Percentiles rank a stretch among this genome's conserved stretches.
Evolutionary conservation across 1,140 invertebrate genomes (phyloP).

Genomic region (Dendrolimus punctatus): DNA sequence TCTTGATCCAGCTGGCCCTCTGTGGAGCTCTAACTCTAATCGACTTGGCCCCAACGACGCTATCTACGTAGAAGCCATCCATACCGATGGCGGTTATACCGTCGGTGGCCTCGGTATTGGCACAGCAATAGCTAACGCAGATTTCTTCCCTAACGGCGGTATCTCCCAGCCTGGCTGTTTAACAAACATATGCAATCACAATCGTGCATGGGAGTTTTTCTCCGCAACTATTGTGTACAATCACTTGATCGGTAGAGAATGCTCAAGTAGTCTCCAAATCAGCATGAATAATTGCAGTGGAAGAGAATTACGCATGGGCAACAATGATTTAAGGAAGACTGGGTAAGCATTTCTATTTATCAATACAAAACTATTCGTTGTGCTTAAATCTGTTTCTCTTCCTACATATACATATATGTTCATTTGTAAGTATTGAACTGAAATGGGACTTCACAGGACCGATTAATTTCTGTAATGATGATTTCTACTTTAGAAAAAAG

Average conservation of each 20-base stretch:
- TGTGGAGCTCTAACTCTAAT: slow-evolving; percentile 10
- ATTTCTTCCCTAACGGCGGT: slow-evolving; percentile 89
- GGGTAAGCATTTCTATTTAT: slow-evolving; percentile 26
- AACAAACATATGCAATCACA: slow-evolving; percentile 74
- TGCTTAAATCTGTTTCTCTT: no score
- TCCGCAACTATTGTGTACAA: slow-evolving; percentile 54
- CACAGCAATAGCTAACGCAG: slow-evolving; percentile 72
- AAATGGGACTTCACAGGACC: no score
- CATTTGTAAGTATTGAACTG: no score
- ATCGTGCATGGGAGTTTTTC: slow-evolving; percentile 75
- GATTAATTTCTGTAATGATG: no score
- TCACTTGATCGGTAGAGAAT: slow-evolving; percentile 32
- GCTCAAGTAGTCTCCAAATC: slow-evolving; percentile 26
- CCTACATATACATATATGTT: no score
- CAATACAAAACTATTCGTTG: no score
- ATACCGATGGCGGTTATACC: slow-evolving; percentile 66
- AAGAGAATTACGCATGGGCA: slow-evolving; percentile 31
- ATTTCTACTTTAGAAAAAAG: no score
- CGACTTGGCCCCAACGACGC: slow-evolving; percentile 5
- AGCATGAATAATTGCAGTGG: slow-evolving; percentile 33
- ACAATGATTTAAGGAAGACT: slow-evolving; percentile 30
- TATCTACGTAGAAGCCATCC: slow-evolving; percentile 13
- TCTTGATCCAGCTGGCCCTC: slow-evolving; percentile 12
- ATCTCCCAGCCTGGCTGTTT: slow-evolving; percentile 62
- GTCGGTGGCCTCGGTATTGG: slow-evolving; percentile 74